Conservation (phyloP, 1,140 invertebrate species). For the Zaprionus lachaisei region DNA sequence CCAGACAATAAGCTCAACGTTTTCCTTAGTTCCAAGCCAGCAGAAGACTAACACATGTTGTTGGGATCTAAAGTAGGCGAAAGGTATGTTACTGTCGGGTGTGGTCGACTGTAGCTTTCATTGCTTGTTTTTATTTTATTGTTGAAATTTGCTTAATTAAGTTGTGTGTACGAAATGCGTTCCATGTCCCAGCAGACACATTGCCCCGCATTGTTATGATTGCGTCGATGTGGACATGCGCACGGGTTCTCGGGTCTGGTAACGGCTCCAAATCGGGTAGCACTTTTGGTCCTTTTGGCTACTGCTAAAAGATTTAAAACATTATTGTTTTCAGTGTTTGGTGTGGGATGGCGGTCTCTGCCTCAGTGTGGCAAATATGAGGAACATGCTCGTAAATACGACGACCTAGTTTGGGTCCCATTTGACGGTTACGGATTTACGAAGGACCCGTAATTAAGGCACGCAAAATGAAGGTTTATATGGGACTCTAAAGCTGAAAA, state of each 20-base stretch:
- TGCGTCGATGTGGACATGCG: neutral
- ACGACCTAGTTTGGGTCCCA: neutral
- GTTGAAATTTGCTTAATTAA: constrained; percentile 40
- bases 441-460: constrained; percentile 40
- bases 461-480: neutral
- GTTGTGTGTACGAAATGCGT: constrained; percentile 32
- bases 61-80: no score
- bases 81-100: no score
- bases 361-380: constrained; percentile 23
- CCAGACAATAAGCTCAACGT: no score
- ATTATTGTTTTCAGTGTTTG: constrained; percentile 27
- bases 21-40: no score
- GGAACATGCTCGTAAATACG: neutral
- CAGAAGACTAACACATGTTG: no score
- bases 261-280: neutral
- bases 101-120: neutral
- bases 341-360: neutral
- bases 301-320: constrained; percentile 42
- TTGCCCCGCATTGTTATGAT: constrained; percentile 11
- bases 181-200: constrained; percentile 21
- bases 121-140: constrained; percentile 8
- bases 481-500: neutral
- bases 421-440: neutral
- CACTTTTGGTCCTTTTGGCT: neutral
- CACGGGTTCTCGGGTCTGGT: neutral